Percentiles rank a stretch among this genome's conserved stretches.
phyloP scores from a whole-genome alignment of 2,797 vertebrate genomes.

The Gallirallus australis region DNA sequence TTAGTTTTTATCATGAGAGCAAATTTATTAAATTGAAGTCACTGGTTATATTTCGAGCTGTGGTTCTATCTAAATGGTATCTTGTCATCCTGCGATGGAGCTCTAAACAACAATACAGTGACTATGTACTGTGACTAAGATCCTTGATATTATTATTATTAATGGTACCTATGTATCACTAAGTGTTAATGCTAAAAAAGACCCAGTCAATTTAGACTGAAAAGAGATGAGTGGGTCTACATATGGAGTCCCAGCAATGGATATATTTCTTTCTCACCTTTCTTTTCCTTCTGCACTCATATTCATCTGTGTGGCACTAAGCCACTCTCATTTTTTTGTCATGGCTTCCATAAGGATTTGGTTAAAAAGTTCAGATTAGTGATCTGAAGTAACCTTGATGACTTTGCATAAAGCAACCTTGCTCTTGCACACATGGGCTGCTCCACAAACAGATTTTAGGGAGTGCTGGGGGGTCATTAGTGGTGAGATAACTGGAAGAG shows the following conservation, averaged over 20 bases:
- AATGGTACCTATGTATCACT: background rate
- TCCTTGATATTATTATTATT: background rate
- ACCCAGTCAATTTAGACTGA: background rate
- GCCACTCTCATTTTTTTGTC: background rate
- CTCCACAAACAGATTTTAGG: background rate
- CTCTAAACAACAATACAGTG: background rate
- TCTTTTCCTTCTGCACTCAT: background rate
- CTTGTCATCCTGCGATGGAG: background rate
- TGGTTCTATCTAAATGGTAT: background rate
- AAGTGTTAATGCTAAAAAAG: slow-evolving; percentile 28
- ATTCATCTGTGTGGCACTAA: background rate
- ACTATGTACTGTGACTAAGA: background rate
- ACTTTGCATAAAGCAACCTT: background rate
- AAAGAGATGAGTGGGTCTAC: background rate
- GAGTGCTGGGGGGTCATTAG: background rate
- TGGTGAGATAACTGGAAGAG: background rate
- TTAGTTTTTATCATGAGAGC: background rate
- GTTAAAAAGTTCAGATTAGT: background rate
- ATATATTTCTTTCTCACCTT: background rate
- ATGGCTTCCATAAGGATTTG: background rate
- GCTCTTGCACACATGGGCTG: background rate
- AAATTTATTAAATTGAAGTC: background rate
- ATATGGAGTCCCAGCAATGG: background rate
- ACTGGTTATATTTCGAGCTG: background rate
- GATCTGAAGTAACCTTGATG: background rate